A percentile compares a stretch with the other conserved stretches of the same genome.
phyloP scores from a whole-genome alignment of 2,797 vertebrate genomes.

The Neosilurus mollespiculum region DNA sequence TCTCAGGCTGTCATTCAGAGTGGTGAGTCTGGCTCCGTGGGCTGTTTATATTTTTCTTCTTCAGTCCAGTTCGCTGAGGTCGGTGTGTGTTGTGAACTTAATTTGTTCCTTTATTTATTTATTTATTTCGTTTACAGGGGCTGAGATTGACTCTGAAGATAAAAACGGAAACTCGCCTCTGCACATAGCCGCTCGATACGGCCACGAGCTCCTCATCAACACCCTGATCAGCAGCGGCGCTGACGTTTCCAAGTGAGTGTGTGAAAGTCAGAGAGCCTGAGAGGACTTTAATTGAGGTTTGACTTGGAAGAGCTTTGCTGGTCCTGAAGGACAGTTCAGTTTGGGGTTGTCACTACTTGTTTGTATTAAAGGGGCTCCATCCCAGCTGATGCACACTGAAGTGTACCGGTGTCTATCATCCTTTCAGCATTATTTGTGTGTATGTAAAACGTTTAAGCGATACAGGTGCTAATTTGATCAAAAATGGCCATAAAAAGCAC shows the following conservation, averaged over 20 bases:
- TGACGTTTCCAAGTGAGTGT: slow-evolving; percentile 92
- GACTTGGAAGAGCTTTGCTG: background rate
- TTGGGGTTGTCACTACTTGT: background rate
- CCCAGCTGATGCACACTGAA: too few relatives aligned
- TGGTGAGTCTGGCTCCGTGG: slow-evolving; percentile 72
- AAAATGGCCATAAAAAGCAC: too few relatives aligned
- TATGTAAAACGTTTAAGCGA: too few relatives aligned
- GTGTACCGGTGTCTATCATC: too few relatives aligned
- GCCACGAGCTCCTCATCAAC: slow-evolving; percentile 97
- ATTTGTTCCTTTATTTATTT: background rate
- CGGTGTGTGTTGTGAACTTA: background rate
- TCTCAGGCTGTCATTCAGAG: slow-evolving; percentile 98
- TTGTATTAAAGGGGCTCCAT: too few relatives aligned
- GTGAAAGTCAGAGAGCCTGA: background rate
- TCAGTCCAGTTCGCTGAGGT: background rate
- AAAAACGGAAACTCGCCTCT: slow-evolving; percentile 97
- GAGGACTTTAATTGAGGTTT: background rate
- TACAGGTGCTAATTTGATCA: too few relatives aligned
- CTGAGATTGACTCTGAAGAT: slow-evolving; percentile 96
- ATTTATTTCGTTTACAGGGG: slow-evolving; percentile 71
- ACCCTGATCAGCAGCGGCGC: slow-evolving; percentile 94
- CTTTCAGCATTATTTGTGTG: too few relatives aligned
- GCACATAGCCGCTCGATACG: slow-evolving; percentile 95
- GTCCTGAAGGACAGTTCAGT: background rate
- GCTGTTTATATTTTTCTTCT: background rate